Evolutionary conservation across 2,888 invertebrate genomes (phyloP), one percentile per base, ranked within the genome.

Genomic region (Glaucopsyche alexis): DNA sequence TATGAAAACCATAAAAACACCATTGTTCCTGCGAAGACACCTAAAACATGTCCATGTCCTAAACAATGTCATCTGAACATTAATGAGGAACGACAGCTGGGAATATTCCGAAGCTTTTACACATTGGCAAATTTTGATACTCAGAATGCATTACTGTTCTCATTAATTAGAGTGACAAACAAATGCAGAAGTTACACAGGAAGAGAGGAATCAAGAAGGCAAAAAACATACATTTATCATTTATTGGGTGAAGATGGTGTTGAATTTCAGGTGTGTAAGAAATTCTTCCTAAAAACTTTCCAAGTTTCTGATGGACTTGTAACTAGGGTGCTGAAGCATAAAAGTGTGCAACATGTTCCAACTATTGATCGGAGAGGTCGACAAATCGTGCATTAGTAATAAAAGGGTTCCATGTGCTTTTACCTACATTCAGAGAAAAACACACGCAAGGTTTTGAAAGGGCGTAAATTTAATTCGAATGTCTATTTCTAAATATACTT

Each of bases 41-140:
- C 74, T 72, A 74, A 74, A 72, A 74, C 74, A 74, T 72, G 74
- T 67, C 74, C 55, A 72, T 72, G 74, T 74, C 74, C 71, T 64
- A 74, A 72, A 74, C 71, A 72, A 73, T 72, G 72, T 45, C 72
- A 72, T 72, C 49, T 65, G 13, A 72, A 72, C 72, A 72, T 71
- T 71, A 66, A 74, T 74, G 72, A 74, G 71, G 74, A 74, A 74
- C 72, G 55, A 65, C 71, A 72, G 74, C 74, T 74, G 71, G 65
- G 72, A 74, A 71, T 74, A 74, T 74, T 74, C 72, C 70, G 70
- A 72, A 74, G 74, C 74, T 74, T 72, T 74, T 74, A 74, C 70
- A 64, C 74, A 72, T 72, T 74, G 72, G 74, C 74, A 70, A 74
- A 74, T 65, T 74, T 74, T 71, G 74, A 74, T 71, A 74, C 64